Base-by-base conservation (phyloP, 2,888 invertebrate species). In the Ecdyonurus torrentis region DNA sequence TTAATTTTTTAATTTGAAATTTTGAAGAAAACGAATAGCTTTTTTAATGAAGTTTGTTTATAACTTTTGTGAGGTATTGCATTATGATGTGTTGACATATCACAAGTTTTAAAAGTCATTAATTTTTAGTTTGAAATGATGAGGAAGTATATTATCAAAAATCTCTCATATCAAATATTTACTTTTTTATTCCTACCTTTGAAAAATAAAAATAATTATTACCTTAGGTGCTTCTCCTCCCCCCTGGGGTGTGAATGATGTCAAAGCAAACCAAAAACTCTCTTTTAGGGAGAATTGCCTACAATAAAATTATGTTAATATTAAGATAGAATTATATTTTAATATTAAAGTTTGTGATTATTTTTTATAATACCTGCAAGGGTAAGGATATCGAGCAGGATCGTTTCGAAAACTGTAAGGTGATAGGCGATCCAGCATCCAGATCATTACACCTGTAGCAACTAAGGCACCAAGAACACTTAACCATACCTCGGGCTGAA, bases 211-310 rank as follows among this genome's bases (percentile, higher is more conserved):
- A 50, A 50, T 18, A 7, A 50, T 7, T 10, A 55, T 18, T 18
- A 55, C 55, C 74, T 91, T 92, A 0, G 92, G 92, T 0, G 91
- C 90, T 75, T 92, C 91, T 0, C 92, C 92, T 0, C 92, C 92
- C 0, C 92, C 92, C 76, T 93, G 92, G 0, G 93, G 91, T 0
- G 94, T 93, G 73, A 94, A 93, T 0, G 93, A 92, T 0, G 93
- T 93, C 60, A 93, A 73, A 0, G 93, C 91, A 71, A 94, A 94
- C 94, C 94, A 95, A 71, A 94, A 90, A 69, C 91, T 91, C 75
- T 95, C 94, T 69, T 91, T 90, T 7, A 94, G 74, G 0, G 91
- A 90, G 71, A 94, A 94, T 67, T 89, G 85, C 68, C 91, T 89
- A 72, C 2, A 74, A 71, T 55, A 65, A 61, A 61, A 66, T 69